Evolutionary conservation across 1,140 invertebrate genomes (phyloP).

Genomic region (Tribolium castaneum): DNA sequence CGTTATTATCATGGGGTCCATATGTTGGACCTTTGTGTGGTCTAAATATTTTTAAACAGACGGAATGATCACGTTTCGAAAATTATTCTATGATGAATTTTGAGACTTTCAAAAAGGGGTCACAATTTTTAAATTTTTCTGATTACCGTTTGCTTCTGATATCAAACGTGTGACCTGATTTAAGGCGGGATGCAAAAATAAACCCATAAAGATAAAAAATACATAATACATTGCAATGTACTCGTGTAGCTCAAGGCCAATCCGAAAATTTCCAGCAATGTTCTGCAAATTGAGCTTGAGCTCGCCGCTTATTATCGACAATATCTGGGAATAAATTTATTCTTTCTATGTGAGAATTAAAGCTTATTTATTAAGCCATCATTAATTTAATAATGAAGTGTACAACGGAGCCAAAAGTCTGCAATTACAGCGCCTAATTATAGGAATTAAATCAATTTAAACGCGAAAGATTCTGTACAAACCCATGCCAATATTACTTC

Average conservation of each 20-base stretch:
- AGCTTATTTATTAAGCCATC: not conserved
- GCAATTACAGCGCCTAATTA: constrained; percentile 10
- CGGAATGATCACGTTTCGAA: not conserved
- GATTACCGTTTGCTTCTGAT: not conserved
- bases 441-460: constrained; percentile 26
- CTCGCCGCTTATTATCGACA: not conserved
- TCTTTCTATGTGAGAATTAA: constrained; percentile 7
- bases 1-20: constrained; percentile 7
- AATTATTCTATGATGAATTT: too few species aligned
- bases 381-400: constrained; percentile 21
- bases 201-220: not conserved
- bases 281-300: not conserved
- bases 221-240: not conserved
- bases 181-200: not conserved
- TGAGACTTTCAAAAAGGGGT: too few species aligned
- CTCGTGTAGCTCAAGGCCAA: not conserved
- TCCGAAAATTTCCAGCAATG: not conserved
- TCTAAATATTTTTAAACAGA: constrained; percentile 26
- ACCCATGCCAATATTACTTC: not conserved
- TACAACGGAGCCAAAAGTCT: not conserved
- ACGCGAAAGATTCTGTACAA: not conserved
- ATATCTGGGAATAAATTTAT: constrained; percentile 15
- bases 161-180: not conserved
- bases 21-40: constrained; percentile 31
- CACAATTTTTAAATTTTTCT: not conserved